phyloP scores from a whole-genome alignment of 2,888 invertebrate species.

The Aplocera efformata region DNA sequence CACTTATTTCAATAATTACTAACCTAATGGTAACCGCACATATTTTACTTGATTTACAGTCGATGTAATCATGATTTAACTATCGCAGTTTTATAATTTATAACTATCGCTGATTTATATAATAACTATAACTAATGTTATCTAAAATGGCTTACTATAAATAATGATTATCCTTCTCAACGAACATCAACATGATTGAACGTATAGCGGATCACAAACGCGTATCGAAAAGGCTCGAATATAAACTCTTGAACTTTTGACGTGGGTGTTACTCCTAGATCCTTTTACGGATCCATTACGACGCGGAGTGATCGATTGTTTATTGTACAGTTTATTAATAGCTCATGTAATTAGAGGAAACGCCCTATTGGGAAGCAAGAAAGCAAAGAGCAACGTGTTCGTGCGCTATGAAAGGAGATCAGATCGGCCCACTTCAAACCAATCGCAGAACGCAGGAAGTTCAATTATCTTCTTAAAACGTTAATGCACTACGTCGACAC shows the following conservation, averaged over 20 bases:
- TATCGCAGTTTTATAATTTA: conserved; percentile 1
- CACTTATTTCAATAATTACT: too few species aligned
- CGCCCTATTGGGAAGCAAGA: conserved; percentile 60
- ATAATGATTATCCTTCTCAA: conserved; percentile 11
- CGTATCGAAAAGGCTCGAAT: conserved; percentile 33
- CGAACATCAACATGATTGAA: conserved; percentile 14
- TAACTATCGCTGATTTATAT: too few species aligned
- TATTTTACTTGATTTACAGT: too few species aligned
- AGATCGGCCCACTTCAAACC: conserved; percentile 56
- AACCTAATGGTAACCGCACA: too few species aligned
- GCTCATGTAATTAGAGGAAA: conserved; percentile 77
- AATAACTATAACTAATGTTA: too few species aligned
- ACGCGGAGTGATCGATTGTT: conserved; percentile 61
- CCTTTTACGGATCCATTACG: conserved; percentile 49
- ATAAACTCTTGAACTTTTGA: conserved; percentile 29
- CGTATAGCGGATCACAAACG: conserved; percentile 17
- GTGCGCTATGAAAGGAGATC: conserved; percentile 64
- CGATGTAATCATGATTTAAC: too few species aligned
- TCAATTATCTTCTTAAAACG: conserved; percentile 77
- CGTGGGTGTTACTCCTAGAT: conserved; percentile 36
- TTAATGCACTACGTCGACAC: conserved; percentile 73
- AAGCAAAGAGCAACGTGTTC: conserved; percentile 31
- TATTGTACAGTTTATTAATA: conserved; percentile 68
- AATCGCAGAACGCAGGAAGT: conserved; percentile 73
- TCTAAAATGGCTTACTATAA: conserved; percentile 8